Evolutionary conservation across 2,797 vertebrate genomes (phyloP).

Genomic region (Simalia tracyae): DNA sequence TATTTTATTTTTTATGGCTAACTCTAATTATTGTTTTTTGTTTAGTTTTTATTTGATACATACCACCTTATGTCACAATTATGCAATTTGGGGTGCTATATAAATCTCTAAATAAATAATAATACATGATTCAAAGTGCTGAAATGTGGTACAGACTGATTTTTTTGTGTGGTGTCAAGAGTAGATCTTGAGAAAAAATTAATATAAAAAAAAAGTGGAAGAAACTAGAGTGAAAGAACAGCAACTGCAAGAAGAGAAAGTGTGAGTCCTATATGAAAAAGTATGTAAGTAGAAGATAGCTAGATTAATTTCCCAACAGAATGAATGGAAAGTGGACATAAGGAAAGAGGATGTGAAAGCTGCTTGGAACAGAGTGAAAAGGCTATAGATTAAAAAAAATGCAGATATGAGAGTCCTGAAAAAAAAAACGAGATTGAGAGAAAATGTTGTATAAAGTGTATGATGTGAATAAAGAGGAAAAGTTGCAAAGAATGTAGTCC

Average conservation of each 20-base stretch:
- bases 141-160: neutral
- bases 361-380: neutral
- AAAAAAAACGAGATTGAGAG: too few species aligned
- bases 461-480: too few species aligned
- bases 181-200: neutral
- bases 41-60: neutral
- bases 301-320: neutral
- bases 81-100: neutral
- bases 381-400: neutral
- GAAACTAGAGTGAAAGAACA: neutral
- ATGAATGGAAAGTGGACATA: neutral
- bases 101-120: neutral
- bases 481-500: too few species aligned
- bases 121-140: neutral
- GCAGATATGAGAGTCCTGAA: neutral
- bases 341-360: neutral
- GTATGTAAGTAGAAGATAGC: neutral
- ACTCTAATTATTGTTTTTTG: neutral
- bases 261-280: neutral
- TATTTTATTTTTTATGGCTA: neutral
- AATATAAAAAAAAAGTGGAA: neutral
- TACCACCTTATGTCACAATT: neutral
- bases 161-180: neutral
- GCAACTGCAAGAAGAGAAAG: neutral
- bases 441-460: too few species aligned